Conservation (phyloP, 53 echinoderm and acorn worm species). For the Pentamera pediparva region DNA sequence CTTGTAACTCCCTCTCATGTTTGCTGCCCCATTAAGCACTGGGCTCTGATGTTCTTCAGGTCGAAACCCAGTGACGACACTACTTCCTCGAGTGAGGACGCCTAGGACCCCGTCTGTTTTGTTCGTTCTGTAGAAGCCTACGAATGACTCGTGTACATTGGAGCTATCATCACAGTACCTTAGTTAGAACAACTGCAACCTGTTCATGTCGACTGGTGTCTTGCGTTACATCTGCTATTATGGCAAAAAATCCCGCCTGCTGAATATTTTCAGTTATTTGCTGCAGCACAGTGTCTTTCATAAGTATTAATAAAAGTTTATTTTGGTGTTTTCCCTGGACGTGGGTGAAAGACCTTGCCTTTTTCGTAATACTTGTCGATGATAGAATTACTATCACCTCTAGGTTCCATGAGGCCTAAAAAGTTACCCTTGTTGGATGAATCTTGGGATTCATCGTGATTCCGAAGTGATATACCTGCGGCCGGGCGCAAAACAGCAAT, state of each 20-base stretch:
- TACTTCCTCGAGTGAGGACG: neutral
- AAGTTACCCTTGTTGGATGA: conserved; percentile 14
- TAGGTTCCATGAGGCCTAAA: neutral
- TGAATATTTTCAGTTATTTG: conserved; percentile 4
- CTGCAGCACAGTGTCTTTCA: conserved; percentile 26
- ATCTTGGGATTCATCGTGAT: conserved; percentile 24
- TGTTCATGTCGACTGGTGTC: conserved; percentile 20
- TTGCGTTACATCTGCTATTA: conserved; percentile 23
- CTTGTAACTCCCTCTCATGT: conserved; percentile 24
- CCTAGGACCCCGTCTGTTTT: conserved; percentile 15
- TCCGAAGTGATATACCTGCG: conserved; percentile 13
- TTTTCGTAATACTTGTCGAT: conserved; percentile 9
- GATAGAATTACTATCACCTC: neutral
- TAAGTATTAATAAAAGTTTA: conserved; percentile 19
- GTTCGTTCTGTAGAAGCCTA: conserved; percentile 9
- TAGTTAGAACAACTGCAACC: conserved; percentile 14
- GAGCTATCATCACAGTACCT: conserved; percentile 24
- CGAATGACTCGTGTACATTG: conserved; percentile 24
- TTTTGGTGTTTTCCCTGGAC: conserved; percentile 23
- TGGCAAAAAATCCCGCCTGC: conserved; percentile 11
- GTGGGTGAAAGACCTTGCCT: neutral
- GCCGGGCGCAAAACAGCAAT: neutral
- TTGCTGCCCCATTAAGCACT: conserved; percentile 36
- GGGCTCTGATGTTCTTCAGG: conserved; percentile 22
- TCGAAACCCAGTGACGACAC: conserved; percentile 7